Percentiles rank a stretch among this genome's conserved stretches.
Conservation (phyloP, 2,888 invertebrate genomes). For the Oscheius sp. region DNA sequence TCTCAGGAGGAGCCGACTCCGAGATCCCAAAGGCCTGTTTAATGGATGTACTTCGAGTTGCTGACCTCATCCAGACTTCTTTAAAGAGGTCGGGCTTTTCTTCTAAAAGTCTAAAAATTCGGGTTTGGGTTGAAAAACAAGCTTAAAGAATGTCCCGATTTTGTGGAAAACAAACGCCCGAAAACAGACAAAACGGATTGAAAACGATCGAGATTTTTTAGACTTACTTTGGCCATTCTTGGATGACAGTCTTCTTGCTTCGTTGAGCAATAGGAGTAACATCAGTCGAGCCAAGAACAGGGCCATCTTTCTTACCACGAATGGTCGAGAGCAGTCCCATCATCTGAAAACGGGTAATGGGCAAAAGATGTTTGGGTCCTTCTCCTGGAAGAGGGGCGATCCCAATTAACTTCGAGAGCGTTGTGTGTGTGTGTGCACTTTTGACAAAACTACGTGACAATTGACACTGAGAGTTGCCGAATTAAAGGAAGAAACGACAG, state of each 20-base stretch:
- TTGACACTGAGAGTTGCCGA: too few relatives aligned
- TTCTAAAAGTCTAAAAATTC: constrained; percentile 46
- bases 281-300: constrained; percentile 50
- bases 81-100: constrained; percentile 57
- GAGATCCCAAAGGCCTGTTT: constrained; percentile 59
- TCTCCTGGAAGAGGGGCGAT: background rate
- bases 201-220: background rate
- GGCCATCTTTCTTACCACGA: constrained; percentile 55
- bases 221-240: constrained; percentile 55
- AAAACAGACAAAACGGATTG: background rate
- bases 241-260: constrained; percentile 58
- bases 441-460: too few relatives aligned
- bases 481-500: too few relatives aligned
- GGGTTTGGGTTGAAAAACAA: too few relatives aligned
- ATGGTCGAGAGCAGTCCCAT: constrained; percentile 61
- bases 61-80: constrained; percentile 59
- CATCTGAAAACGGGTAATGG: constrained; percentile 37
- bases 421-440: too few relatives aligned
- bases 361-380: background rate
- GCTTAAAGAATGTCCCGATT: too few relatives aligned
- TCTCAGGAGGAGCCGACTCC: constrained; percentile 52
- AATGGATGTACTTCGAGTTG: constrained; percentile 56
- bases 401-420: too few relatives aligned
- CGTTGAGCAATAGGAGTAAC: constrained; percentile 51
- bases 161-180: background rate